Percentiles rank a stretch among this genome's conserved stretches.
Evolutionary conservation across 2,113 vertebrate species (phyloP).

Genomic region (Pithys albifrons): DNA sequence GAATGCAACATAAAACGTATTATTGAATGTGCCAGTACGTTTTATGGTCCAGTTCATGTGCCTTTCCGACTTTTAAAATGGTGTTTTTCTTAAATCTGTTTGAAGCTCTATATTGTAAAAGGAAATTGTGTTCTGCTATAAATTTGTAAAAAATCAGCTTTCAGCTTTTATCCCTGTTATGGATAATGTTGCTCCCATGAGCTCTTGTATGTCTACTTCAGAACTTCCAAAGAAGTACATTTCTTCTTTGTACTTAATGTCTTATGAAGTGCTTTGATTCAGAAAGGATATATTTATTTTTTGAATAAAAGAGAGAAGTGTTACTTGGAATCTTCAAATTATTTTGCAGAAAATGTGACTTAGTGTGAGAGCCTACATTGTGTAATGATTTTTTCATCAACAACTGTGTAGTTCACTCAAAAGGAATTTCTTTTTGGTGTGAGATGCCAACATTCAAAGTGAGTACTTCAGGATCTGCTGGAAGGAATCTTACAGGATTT

Average conservation of each 20-base stretch:
- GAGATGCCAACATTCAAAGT: neutral
- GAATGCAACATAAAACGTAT: conserved; percentile 72
- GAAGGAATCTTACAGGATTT: neutral
- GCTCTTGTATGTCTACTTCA: conserved; percentile 50
- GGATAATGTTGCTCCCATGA: conserved; percentile 54
- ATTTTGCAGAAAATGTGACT: conserved; percentile 30
- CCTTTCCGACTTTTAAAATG: conserved; percentile 79
- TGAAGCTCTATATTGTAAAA: conserved; percentile 47
- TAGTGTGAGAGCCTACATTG: neutral
- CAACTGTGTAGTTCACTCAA: neutral
- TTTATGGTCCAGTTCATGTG: conserved; percentile 77
- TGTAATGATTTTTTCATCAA: conserved; percentile 35
- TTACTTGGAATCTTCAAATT: conserved; percentile 59
- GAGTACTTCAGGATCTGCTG: neutral
- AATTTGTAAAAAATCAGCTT: conserved; percentile 58
- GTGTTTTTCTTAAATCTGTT: conserved; percentile 42
- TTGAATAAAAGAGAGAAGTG: conserved; percentile 80
- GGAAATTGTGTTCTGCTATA: conserved; percentile 36
- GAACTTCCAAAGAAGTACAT: conserved; percentile 71
- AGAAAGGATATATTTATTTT: conserved; percentile 86
- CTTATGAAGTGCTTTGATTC: conserved; percentile 75
- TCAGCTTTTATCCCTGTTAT: conserved; percentile 44
- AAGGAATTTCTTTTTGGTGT: neutral
- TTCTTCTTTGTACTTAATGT: conserved; percentile 73
- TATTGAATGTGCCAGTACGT: conserved; percentile 67